Evolutionary conservation across 2,888 invertebrate species (phyloP).

Genomic region (Calameuta filiformis): DNA sequence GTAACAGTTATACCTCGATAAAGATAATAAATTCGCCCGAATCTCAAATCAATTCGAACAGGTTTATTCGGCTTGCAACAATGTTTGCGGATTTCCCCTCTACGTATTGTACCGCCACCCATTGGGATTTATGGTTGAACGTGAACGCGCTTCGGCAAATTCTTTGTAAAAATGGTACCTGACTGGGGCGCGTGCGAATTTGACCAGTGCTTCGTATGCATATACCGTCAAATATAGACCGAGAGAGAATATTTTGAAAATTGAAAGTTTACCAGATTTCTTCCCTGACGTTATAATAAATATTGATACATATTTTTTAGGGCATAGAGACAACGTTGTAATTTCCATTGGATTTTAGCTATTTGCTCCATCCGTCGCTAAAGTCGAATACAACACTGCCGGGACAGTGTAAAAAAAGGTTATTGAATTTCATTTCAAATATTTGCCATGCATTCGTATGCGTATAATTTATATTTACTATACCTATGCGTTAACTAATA

Average conservation of each 20-base stretch:
- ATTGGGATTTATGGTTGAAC: background rate
- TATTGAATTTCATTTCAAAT: background rate
- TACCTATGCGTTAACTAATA: slow-evolving; percentile 41
- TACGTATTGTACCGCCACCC: background rate
- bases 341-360: background rate
- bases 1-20: slow-evolving; percentile 20
- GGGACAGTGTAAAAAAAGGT: background rate
- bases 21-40: slow-evolving; percentile 31
- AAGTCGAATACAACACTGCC: background rate
- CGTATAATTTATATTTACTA: background rate
- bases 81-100: slow-evolving; percentile 31
- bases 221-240: background rate
- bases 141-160: slow-evolving; percentile 20
- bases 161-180: slow-evolving; percentile 12
- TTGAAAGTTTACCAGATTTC: background rate
- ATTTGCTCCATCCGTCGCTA: background rate
- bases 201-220: background rate
- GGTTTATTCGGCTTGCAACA: slow-evolving; percentile 31
- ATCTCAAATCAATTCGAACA: slow-evolving; percentile 26
- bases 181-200: background rate
- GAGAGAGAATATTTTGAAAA: background rate
- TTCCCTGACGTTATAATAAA: background rate
- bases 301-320: background rate
- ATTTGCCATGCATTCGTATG: background rate
- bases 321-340: background rate